Evolutionary conservation across 2,888 invertebrate species (phyloP), one percentile per base, ranked within the genome.

Genomic region (Ormyrus pomaceus): DNA sequence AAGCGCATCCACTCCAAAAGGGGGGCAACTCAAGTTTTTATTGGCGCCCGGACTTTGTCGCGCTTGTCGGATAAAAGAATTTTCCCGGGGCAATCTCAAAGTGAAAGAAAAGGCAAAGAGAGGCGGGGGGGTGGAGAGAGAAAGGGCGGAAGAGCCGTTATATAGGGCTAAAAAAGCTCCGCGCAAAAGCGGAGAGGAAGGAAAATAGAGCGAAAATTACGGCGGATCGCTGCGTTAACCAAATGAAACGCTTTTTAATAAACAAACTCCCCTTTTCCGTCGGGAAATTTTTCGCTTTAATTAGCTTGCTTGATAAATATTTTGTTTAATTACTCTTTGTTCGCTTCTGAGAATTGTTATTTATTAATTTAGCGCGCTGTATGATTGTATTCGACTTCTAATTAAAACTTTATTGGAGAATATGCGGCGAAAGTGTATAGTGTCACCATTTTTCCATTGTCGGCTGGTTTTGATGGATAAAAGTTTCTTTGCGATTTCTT

Each of bases 21-120:
- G 55, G 34, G 19, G 50, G 50, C 34, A 70, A 51, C 65, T 59
- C n/a, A 72, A 65, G 34, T 77, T 68, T 72, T 72, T 72, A 78
- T 78, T 55, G 66, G 58, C 34, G 53, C 66, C n/a, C 50, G 45
- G 74, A 74, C 69, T 79, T 79, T 62, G 64, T 79, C 45, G 55
- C 58, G 50, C 59, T 13, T 62, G 19, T 34, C 7, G 53, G 46
- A 70, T 68, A 79, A 74, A 79, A 69, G 74, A 79, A 64, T 51
- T 79, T 79, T 59, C 65, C 74, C 46, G 51, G 53, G 73, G 58
- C 70, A 70, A 79, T 79, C 64, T 79, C 69, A 74, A 74, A 79
- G 74, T 46, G 59, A 46, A 58, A 66, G 55, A 58, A 71, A 58
- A 70, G 66, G 55, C 46, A 70, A 70, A 71, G 45, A 64, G 50